Conservation (phyloP, 2,888 invertebrate species). For the Nycteola revayana region DNA sequence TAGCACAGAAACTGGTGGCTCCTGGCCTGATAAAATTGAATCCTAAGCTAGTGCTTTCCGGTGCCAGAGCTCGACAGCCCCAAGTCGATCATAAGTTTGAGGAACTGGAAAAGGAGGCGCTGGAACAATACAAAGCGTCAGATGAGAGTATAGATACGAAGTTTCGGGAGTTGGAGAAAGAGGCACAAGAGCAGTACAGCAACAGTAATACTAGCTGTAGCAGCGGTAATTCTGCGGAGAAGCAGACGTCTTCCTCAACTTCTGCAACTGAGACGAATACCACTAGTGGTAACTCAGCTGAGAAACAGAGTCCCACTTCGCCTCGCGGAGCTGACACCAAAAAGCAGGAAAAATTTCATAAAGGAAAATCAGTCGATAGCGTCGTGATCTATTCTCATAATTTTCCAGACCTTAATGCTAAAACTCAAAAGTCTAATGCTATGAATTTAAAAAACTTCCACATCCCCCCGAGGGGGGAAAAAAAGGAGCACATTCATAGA, state of each 20-base stretch:
- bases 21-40: conserved; percentile 69
- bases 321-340: conserved; percentile 44
- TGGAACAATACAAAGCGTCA: conserved; percentile 83
- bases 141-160: conserved; percentile 82
- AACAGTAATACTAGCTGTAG: conserved; percentile 76
- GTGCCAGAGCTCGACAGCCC: conserved; percentile 53
- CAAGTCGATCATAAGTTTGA: conserved; percentile 72
- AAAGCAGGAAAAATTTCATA: conserved; percentile 66
- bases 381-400: conserved; percentile 74
- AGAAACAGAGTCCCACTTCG: conserved; percentile 50
- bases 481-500: conserved; percentile 67
- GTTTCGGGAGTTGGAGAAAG: conserved; percentile 83
- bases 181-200: conserved; percentile 86
- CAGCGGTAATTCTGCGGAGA: conserved; percentile 66
- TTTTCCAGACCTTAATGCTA: conserved; percentile 68
- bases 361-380: conserved; percentile 67
- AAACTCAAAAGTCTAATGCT: conserved; percentile 59
- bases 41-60: conserved; percentile 62
- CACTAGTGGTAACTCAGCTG: conserved; percentile 66
- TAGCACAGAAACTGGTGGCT: conserved; percentile 62
- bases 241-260: conserved; percentile 44
- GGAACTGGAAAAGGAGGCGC: conserved; percentile 82
- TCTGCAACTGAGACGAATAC: conserved; percentile 51
- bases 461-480: conserved; percentile 80
- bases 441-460: conserved; percentile 80